Conservation (phyloP, 2,888 invertebrate species). For the Hydriomena furcata region DNA sequence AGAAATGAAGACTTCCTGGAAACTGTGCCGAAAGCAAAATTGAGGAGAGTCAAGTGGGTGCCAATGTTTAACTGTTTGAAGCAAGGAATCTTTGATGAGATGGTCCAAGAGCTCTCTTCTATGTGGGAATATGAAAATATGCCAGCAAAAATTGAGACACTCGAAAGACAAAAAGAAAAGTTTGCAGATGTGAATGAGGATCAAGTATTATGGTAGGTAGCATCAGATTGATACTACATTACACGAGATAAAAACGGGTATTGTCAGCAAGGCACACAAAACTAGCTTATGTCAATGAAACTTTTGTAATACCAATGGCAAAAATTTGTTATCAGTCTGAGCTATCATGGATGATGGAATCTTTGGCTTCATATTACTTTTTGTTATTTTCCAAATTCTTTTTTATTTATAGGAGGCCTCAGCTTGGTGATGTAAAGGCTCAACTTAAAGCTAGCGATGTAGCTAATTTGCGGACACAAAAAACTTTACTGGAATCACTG, state of each 20-base stretch:
- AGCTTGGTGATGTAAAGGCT: slow-evolving; percentile 64
- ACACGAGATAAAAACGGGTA: no score
- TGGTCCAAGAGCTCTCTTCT: slow-evolving; percentile 67
- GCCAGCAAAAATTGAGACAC: slow-evolving; percentile 61
- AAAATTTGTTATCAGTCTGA: no score
- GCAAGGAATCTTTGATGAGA: slow-evolving; percentile 67
- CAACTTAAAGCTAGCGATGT: slow-evolving; percentile 68
- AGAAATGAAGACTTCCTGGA: slow-evolving; percentile 77
- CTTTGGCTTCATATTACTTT: no score
- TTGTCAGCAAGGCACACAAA: no score
- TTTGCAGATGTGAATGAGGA: slow-evolving; percentile 55
- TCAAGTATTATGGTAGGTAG: slow-evolving; percentile 53
- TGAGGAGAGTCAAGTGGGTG: slow-evolving; percentile 71
- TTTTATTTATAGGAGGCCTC: slow-evolving; percentile 64
- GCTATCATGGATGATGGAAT: no score
- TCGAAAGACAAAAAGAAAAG: slow-evolving; percentile 71
- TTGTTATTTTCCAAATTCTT: not conserved
- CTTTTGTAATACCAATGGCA: no score
- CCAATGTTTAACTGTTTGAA: slow-evolving; percentile 73
- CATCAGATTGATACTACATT: not conserved
- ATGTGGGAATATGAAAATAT: slow-evolving; percentile 78
- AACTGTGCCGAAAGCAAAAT: slow-evolving; percentile 68
- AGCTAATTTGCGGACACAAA: slow-evolving; percentile 67
- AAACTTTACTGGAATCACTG: slow-evolving; percentile 58
- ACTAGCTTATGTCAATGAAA: no score